phyloP scores from a whole-genome alignment of 1,140 invertebrate species.

The Brachionus manjavacas region DNA sequence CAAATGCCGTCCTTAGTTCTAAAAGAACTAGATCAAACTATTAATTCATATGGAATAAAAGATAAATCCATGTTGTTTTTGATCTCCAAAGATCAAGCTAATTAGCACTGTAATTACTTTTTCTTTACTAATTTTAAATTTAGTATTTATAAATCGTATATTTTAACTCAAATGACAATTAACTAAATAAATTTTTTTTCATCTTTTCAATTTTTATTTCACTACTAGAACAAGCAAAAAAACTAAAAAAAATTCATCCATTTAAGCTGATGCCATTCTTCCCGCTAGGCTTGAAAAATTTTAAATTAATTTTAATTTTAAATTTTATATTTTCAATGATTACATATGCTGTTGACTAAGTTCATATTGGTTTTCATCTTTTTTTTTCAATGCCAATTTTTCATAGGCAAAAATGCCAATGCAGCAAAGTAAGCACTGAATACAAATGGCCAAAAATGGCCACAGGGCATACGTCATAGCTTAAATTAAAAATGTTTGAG shows the following conservation, averaged over 20 bases:
- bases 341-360: neutral
- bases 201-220: neutral
- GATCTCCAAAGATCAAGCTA: neutral
- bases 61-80: conserved; percentile 19
- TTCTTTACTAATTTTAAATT: neutral
- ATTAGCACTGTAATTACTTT: neutral
- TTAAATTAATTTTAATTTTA: neutral
- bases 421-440: neutral
- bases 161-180: neutral
- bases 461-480: neutral
- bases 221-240: neutral
- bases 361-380: neutral
- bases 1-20: neutral
- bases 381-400: neutral
- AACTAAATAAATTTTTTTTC: neutral
- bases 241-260: neutral
- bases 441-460: neutral
- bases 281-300: neutral
- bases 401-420: neutral
- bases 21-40: neutral
- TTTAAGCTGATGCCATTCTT: neutral
- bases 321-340: neutral
- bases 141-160: neutral
- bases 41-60: neutral
- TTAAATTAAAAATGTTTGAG: neutral